Percentiles rank a stretch among this genome's conserved stretches.
Evolutionary conservation across 2,113 vertebrate genomes (phyloP).

Genomic region (Festucalex cinctus): DNA sequence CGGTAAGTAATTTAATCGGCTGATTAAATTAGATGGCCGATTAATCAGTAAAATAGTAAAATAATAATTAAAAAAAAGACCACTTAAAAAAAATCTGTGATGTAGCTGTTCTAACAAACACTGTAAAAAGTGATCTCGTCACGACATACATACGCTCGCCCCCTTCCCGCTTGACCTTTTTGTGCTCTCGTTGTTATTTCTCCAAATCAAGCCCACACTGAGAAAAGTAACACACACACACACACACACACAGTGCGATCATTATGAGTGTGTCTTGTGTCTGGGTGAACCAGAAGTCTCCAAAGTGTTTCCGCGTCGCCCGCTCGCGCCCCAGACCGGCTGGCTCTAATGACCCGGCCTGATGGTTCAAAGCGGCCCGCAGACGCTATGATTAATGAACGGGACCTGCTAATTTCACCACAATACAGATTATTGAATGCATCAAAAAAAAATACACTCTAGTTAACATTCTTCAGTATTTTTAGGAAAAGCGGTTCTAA

Average conservation of each 20-base stretch:
- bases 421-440: slow-evolving; percentile 74
- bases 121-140: neutral
- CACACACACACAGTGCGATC: slow-evolving; percentile 33
- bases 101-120: no score
- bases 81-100: no score
- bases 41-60: no score
- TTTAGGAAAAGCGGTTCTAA: slow-evolving; percentile 48
- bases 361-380: slow-evolving; percentile 73
- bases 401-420: slow-evolving; percentile 72
- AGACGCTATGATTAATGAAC: slow-evolving; percentile 76
- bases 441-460: slow-evolving; percentile 33
- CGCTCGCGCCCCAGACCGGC: slow-evolving; percentile 65
- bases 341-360: slow-evolving; percentile 72
- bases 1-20: no score
- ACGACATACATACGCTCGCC: neutral
- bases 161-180: slow-evolving; percentile 46
- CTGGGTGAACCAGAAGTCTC: slow-evolving; percentile 69
- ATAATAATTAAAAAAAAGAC: no score
- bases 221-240: slow-evolving; percentile 20
- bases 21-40: no score
- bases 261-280: slow-evolving; percentile 68
- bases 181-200: slow-evolving; percentile 65
- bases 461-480: slow-evolving; percentile 72
- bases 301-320: slow-evolving; percentile 75
- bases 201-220: slow-evolving; percentile 68